Percentiles rank a stretch among this genome's conserved stretches.
phyloP scores from a whole-genome alignment of 2,113 vertebrate species.

The Haemorhous mexicanus region DNA sequence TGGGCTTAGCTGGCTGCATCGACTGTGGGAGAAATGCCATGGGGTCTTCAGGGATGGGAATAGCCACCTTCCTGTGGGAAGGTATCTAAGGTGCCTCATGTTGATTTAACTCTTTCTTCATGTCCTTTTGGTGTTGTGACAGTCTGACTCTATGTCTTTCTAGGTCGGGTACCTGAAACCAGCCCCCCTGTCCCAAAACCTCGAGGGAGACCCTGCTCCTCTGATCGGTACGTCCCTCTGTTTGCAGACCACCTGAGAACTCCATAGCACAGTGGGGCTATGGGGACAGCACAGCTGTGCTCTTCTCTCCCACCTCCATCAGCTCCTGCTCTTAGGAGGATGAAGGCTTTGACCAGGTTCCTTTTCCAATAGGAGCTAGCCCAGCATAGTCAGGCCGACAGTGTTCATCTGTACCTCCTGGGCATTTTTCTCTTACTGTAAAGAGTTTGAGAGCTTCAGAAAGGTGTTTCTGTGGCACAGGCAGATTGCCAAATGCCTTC shows the following conservation, averaged over 20 bases:
- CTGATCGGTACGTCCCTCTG: constrained; percentile 69
- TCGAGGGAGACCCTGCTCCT: constrained; percentile 72
- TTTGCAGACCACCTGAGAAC: neutral
- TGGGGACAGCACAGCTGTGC: neutral
- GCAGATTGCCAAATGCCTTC: neutral
- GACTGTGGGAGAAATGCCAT: neutral
- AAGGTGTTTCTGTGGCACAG: neutral
- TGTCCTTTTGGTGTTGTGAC: constrained; percentile 31
- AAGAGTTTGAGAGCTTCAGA: neutral
- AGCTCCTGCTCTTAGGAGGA: neutral
- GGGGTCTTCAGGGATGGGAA: neutral
- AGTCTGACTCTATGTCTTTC: constrained; percentile 46
- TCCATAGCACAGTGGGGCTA: neutral
- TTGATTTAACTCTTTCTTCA: constrained; percentile 8
- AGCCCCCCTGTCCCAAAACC: constrained; percentile 75
- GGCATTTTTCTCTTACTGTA: neutral
- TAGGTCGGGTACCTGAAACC: constrained; percentile 63
- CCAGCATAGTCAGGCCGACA: neutral
- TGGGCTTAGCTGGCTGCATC: neutral
- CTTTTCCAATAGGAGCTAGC: neutral
- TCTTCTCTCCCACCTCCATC: neutral
- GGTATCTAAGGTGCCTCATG: neutral
- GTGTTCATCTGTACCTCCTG: neutral
- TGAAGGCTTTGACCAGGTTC: neutral
- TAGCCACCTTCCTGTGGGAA: neutral